Conservation (phyloP, 1,140 invertebrate genomes). For the Nixonia krombeini region DNA sequence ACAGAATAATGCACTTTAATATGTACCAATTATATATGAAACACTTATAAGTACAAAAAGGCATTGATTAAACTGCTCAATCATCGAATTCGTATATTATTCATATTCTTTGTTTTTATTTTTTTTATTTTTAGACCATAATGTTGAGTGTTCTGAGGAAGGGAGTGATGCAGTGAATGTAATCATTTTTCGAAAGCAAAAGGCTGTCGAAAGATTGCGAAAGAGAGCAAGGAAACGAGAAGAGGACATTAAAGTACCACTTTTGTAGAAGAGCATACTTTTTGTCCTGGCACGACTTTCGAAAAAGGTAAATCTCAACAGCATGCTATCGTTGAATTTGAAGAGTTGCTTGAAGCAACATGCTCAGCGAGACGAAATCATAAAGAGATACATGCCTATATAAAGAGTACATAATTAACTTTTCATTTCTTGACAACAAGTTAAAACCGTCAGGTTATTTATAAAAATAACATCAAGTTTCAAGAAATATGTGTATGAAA, state of each 20-base stretch:
- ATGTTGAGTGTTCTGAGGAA: too few relatives aligned
- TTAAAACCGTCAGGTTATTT: too few relatives aligned
- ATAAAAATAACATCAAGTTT: too few relatives aligned
- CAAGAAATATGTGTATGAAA: too few relatives aligned
- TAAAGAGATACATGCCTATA: conserved; percentile 33
- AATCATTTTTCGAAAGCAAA: conserved; percentile 49
- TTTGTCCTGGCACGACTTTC: conserved; percentile 40
- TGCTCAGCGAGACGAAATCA: conserved; percentile 44
- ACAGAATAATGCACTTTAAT: too few relatives aligned
- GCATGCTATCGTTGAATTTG: conserved; percentile 50
- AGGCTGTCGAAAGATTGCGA: conserved; percentile 25
- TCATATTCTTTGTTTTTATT: too few relatives aligned
- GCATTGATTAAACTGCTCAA: too few relatives aligned
- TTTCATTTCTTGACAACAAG: conserved; percentile 36
- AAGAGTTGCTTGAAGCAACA: conserved; percentile 47
- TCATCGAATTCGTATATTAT: too few relatives aligned
- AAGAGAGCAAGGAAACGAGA: conserved; percentile 44
- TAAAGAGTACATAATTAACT: conserved; percentile 47
- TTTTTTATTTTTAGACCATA: too few relatives aligned
- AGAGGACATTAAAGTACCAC: conserved; percentile 50
- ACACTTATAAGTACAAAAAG: too few relatives aligned
- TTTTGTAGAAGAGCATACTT: conserved; percentile 46
- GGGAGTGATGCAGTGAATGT: too few relatives aligned
- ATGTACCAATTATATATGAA: too few relatives aligned
- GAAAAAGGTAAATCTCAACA: conserved; percentile 25